Percentiles rank a stretch among this genome's conserved stretches.
phyloP scores from a whole-genome alignment of 2,797 vertebrate species.

The Anguilla pacifica region DNA sequence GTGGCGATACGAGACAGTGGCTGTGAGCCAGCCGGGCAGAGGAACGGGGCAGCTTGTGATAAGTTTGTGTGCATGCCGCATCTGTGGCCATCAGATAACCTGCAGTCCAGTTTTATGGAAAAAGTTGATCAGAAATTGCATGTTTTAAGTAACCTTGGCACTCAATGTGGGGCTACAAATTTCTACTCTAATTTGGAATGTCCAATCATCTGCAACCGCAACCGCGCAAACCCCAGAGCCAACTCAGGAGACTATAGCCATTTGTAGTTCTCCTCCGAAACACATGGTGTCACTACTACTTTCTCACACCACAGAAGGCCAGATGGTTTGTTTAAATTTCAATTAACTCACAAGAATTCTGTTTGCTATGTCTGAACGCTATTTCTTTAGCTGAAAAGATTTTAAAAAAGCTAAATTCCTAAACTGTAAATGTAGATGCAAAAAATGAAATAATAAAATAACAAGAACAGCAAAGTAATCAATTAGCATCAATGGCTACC shows the following conservation, averaged over 20 bases:
- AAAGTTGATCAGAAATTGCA: not conserved
- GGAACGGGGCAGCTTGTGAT: constrained; percentile 46
- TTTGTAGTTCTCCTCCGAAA: too few relatives aligned
- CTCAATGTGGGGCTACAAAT: too few relatives aligned
- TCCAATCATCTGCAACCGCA: too few relatives aligned
- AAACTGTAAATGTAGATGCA: not conserved
- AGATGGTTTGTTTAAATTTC: too few relatives aligned
- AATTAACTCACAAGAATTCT: not conserved
- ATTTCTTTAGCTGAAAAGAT: not conserved
- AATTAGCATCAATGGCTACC: too few relatives aligned
- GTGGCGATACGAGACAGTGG: constrained; percentile 28
- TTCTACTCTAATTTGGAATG: too few relatives aligned
- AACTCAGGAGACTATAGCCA: too few relatives aligned
- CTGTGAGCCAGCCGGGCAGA: not conserved
- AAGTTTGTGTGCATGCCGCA: not conserved
- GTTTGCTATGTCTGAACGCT: not conserved
- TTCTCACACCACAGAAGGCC: not conserved
- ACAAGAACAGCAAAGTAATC: not conserved
- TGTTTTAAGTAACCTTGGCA: too few relatives aligned
- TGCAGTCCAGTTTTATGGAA: not conserved
- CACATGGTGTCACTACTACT: too few relatives aligned
- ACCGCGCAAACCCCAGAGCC: too few relatives aligned
- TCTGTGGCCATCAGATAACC: not conserved
- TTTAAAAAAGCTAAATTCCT: not conserved
- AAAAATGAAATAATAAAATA: not conserved